These are phyloP conservation scores for Sparus aurata DNA, from an alignment of 2,797 vertebrate species.

Conservation along the genomic window DNA sequence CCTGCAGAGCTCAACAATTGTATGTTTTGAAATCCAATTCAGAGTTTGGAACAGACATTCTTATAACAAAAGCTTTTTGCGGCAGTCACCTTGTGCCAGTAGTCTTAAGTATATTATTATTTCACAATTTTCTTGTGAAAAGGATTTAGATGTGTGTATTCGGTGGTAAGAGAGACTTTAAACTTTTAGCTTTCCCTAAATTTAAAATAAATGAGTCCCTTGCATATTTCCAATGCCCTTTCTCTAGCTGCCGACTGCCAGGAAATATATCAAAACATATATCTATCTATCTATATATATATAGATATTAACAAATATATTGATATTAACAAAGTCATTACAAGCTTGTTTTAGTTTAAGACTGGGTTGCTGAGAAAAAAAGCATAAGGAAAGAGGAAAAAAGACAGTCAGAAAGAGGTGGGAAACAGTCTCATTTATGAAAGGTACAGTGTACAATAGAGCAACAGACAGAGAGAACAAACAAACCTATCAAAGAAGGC, in stretches of 20 bases:
- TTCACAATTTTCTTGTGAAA: not conserved
- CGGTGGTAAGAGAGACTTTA: not conserved
- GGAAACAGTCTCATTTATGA: conserved; percentile 8
- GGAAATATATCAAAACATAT: conserved; percentile 14
- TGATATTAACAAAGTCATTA: not conserved
- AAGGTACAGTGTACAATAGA: not conserved
- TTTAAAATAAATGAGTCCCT: not conserved
- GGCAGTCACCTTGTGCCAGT: not conserved
- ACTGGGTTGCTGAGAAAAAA: not conserved
- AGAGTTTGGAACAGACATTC: conserved; percentile 16
- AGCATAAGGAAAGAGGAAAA: not conserved
- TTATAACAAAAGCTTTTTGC: conserved; percentile 5
- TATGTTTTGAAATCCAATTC: conserved; percentile 27
- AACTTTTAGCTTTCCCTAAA: not conserved
- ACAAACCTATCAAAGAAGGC: conserved; percentile 17
- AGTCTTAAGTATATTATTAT: not conserved
- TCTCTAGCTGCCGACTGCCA: not conserved
- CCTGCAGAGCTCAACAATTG: conserved; percentile 45
- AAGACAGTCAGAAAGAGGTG: not conserved
- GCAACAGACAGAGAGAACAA: not conserved
- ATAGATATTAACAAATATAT: too few relatives aligned
- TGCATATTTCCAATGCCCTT: not conserved
- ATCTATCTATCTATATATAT: too few relatives aligned
- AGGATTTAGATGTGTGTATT: not conserved
- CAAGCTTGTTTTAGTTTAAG: not conserved